Base-by-base conservation (phyloP, 2,888 invertebrate genomes). In the Tachina lurida region DNA sequence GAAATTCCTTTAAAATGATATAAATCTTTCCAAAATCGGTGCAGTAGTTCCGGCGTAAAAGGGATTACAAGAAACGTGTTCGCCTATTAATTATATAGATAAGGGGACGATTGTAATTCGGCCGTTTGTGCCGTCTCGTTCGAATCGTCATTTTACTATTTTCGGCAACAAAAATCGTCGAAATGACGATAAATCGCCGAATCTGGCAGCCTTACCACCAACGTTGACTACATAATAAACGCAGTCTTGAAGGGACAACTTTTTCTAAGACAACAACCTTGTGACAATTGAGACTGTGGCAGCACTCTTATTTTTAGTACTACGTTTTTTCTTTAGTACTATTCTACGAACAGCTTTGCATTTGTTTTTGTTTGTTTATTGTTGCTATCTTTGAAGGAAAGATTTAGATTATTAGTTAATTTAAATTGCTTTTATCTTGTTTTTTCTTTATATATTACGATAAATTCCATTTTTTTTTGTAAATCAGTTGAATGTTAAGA, bases 401-500 rank as follows among this genome's bases (percentile, higher is more conserved):
- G 31, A 31, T 31, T 31, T 31, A 31, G 31, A 31, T 31, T 31
- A 31, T 31, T 7, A 31, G 31, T 31, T 31, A 31, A 31, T 31
- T 31, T 31, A 7, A 31, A 39, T 54, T 77, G 60, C 41, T 77
- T n/a, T 62, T 10, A 15, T 19, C 43, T 15, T 19, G 15, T 62
- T 43, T n/a, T n/a, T 39, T 45, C 0, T 65, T 31, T 65, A 19
- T 8, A n/a, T 45, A 22, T 39, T 10, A 15, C 13, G 10, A 45
- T 60, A 19, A 56, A 13, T 39, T 17, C 0, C 22, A 22, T 22
- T 80, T 31, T 10, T 22, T 2, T 70, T 62, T 67, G n/a, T 45
- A 0, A 43, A 17, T 49, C 10, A 60, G 22, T 60, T 84, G 41
- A 77, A 87, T 87, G 87, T 68, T 92, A 17, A 89, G 89, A 74